phyloP scores from a whole-genome alignment of 1,140 invertebrate species.

The Alviniconcha marisindica region DNA sequence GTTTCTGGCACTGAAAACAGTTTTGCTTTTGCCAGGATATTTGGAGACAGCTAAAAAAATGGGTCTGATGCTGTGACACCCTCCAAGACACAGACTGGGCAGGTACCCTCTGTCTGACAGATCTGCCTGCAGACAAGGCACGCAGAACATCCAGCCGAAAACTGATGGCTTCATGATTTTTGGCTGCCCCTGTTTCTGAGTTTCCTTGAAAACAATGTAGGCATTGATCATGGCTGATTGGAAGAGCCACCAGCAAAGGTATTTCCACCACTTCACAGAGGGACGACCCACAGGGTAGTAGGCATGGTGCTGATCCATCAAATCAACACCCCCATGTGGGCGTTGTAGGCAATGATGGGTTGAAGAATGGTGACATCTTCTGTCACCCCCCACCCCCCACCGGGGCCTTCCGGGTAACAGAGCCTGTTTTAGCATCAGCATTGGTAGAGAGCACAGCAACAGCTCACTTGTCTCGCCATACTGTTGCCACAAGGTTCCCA shows the following conservation, averaged over 20 bases:
- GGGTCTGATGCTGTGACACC: too few relatives aligned
- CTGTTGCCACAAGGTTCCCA: conserved; percentile 2
- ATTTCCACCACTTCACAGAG: conserved; percentile 27
- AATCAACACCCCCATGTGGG: conserved; percentile 35
- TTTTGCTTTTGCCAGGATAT: too few relatives aligned
- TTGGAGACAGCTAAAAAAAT: too few relatives aligned
- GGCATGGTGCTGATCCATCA: background rate
- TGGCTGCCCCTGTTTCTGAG: too few relatives aligned
- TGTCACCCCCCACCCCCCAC: background rate
- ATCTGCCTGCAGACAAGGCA: too few relatives aligned
- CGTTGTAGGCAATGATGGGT: conserved; percentile 8
- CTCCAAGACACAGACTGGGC: too few relatives aligned
- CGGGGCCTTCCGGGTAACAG: background rate
- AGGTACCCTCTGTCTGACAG: too few relatives aligned
- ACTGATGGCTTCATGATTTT: too few relatives aligned
- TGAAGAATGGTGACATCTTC: background rate
- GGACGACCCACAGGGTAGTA: conserved; percentile 31
- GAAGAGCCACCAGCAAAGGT: conserved; percentile 29
- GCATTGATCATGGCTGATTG: conserved; percentile 27
- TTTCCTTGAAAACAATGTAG: conserved; percentile 15
- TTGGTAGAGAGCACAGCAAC: conserved; percentile 35
- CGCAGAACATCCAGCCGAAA: too few relatives aligned
- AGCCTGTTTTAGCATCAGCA: background rate
- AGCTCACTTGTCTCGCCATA: conserved; percentile 35
- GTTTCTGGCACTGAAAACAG: too few relatives aligned